Evolutionary conservation across 2,113 vertebrate genomes (phyloP).

Genomic region (Myrmecobius fasciatus): DNA sequence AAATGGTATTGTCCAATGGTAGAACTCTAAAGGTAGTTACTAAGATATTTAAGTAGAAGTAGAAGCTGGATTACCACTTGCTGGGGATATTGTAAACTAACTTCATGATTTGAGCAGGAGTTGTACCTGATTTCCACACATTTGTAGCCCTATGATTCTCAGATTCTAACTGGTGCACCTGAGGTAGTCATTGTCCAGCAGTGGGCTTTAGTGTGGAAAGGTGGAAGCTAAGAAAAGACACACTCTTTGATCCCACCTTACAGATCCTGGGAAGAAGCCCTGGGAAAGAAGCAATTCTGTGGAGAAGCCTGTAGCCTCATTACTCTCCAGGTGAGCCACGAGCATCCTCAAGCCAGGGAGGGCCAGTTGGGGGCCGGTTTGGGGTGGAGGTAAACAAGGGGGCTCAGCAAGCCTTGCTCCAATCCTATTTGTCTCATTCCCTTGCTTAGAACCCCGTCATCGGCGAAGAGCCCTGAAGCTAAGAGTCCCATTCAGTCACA

Average conservation of each 20-base stretch:
- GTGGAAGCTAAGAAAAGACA: not conserved
- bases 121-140: not conserved
- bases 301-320: conserved; percentile 92
- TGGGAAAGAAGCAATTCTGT: conserved; percentile 98
- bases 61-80: not conserved
- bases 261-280: conserved; percentile 96
- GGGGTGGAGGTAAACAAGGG: not conserved
- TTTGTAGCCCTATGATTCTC: not conserved
- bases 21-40: not conserved
- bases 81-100: not conserved
- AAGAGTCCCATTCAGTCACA: conserved; percentile 88
- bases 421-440: conserved; percentile 83
- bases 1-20: not conserved
- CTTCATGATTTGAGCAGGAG: not conserved
- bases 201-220: not conserved
- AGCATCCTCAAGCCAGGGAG: not conserved
- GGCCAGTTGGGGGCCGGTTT: rapidly evolving
- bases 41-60: not conserved
- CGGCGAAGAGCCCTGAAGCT: conserved; percentile 89
- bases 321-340: conserved; percentile 92
- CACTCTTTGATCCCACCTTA: conserved; percentile 35
- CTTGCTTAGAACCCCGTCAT: conserved; percentile 87
- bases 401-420: not conserved
- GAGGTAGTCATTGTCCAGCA: not conserved
- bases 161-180: not conserved